Conservation (phyloP, 1,140 invertebrate species). For the Fopius arisanus region DNA sequence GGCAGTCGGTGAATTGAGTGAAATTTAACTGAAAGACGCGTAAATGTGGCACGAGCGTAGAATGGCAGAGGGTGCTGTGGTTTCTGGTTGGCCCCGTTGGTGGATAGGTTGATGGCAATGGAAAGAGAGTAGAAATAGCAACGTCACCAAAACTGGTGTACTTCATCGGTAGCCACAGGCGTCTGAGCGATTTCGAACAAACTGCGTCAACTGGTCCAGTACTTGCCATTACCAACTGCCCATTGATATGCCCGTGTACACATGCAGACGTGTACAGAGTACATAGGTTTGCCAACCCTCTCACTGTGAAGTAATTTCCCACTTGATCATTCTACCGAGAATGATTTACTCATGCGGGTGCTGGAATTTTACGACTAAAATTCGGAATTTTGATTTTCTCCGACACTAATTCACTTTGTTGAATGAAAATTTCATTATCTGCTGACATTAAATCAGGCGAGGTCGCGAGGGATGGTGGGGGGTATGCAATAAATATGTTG, state of each 20-base stretch:
- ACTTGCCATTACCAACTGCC: background rate
- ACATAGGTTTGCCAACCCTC: background rate
- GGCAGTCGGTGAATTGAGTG: background rate
- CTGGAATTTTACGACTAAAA: background rate
- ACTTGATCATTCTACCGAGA: slow-evolving; percentile 17
- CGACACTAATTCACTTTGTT: background rate
- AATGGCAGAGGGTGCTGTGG: slow-evolving; percentile 22
- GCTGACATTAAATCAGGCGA: background rate
- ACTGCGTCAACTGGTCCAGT: slow-evolving; percentile 8
- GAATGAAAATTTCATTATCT: background rate
- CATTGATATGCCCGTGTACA: background rate
- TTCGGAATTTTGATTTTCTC: background rate
- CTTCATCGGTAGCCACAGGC: slow-evolving; percentile 20
- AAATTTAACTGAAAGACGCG: background rate
- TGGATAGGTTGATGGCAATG: background rate
- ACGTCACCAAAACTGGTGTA: background rate
- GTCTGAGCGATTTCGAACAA: slow-evolving; percentile 19
- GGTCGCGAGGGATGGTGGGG: no score
- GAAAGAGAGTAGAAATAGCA: slow-evolving; percentile 4
- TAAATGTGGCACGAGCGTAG: slow-evolving; percentile 7
- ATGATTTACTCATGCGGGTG: slow-evolving; percentile 21
- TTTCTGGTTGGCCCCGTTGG: slow-evolving; percentile 20
- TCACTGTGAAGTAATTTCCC: slow-evolving; percentile 5
- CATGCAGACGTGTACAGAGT: background rate
- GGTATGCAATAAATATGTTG: no score